Conservation (phyloP, 1,140 invertebrate species). For the Tetramorium simillimum region DNA sequence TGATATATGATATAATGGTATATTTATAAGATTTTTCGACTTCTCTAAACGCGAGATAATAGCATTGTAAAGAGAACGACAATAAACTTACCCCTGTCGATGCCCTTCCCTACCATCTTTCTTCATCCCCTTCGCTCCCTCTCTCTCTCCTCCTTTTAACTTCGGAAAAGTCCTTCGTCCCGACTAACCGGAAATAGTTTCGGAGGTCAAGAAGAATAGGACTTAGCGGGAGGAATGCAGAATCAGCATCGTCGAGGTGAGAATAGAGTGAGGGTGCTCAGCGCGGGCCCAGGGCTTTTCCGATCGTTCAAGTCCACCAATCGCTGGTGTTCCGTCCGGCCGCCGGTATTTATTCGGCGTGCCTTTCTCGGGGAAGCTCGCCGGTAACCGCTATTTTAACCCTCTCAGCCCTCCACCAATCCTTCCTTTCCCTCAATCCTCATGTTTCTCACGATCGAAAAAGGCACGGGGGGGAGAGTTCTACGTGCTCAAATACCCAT, state of each 20-base stretch:
- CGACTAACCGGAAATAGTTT: constrained; percentile 51
- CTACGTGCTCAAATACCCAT: constrained; percentile 25
- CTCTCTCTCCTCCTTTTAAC: neutral
- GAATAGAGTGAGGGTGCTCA: constrained; percentile 14
- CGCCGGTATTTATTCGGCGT: constrained; percentile 55
- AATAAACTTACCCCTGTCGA: constrained; percentile 38
- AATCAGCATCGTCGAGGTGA: constrained; percentile 46
- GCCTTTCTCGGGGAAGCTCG: constrained; percentile 16
- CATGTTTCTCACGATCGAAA: constrained; percentile 49
- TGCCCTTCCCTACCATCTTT: neutral
- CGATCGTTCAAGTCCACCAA: constrained; percentile 51
- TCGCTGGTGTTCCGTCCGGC: constrained; percentile 34
- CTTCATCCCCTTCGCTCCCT: neutral
- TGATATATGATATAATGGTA: too few relatives aligned
- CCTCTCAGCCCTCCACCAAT: neutral
- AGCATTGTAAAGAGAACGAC: constrained; percentile 25
- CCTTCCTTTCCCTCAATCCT: constrained; percentile 1
- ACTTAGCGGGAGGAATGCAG: constrained; percentile 52
- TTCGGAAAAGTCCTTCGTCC: constrained; percentile 10
- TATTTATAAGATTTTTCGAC: neutral
- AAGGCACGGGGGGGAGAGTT: neutral
- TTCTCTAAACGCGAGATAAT: constrained; percentile 12
- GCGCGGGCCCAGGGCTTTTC: constrained; percentile 21
- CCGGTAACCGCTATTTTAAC: constrained; percentile 60
- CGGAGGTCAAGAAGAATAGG: constrained; percentile 58